phyloP scores from a whole-genome alignment of 30 jellyfish, hydroid and myxozoan genomes.

The Turritopsis rubra region DNA sequence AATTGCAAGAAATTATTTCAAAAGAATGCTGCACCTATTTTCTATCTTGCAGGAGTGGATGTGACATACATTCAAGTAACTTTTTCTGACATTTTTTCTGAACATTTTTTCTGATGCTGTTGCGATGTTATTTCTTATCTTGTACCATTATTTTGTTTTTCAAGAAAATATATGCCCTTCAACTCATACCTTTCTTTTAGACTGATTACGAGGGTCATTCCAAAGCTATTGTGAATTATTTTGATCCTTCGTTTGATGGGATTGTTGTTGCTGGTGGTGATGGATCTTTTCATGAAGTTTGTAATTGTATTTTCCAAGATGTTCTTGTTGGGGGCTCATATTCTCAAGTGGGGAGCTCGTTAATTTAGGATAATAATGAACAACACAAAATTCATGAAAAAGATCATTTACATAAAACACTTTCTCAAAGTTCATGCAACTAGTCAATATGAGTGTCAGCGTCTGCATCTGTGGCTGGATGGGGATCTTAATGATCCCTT shows the following conservation, averaged over 20 bases:
- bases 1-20: conserved; percentile 61
- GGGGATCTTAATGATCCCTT: too few species aligned
- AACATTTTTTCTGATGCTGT: too few species aligned
- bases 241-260: conserved; percentile 88
- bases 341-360: too few species aligned
- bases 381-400: too few species aligned
- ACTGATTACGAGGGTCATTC: conserved; percentile 95
- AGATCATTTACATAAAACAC: too few species aligned
- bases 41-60: conserved; percentile 84
- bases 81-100: neutral
- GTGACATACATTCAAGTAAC: conserved; percentile 67
- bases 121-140: too few species aligned
- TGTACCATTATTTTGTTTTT: too few species aligned
- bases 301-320: neutral
- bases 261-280: conserved; percentile 95
- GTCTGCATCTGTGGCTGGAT: too few species aligned
- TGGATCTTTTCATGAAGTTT: conserved; percentile 85
- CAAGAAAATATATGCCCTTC: neutral
- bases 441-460: too few species aligned
- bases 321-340: neutral
- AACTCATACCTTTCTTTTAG: neutral
- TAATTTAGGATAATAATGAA: too few species aligned
- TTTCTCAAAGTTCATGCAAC: too few species aligned
- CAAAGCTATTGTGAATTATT: conserved; percentile 57
- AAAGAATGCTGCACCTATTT: conserved; percentile 79